Conservation (phyloP, 2,113 vertebrate genomes). For the Apteryx owenii region DNA sequence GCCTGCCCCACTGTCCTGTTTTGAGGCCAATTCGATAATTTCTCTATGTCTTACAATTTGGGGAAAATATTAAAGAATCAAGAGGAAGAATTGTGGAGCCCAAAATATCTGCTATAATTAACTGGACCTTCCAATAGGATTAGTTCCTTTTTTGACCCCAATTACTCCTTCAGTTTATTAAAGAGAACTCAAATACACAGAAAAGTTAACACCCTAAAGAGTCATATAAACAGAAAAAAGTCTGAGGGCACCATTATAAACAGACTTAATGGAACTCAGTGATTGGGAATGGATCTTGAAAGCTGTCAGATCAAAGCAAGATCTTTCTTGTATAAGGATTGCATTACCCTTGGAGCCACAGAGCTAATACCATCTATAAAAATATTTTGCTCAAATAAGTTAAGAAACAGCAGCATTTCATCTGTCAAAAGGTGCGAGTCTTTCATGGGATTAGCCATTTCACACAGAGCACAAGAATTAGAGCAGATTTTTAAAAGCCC, state of each 20-base stretch:
- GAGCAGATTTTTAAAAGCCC: conserved; percentile 35
- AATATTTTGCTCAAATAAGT: conserved; percentile 60
- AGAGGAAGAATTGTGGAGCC: not conserved
- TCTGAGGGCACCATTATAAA: conserved; percentile 56
- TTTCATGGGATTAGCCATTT: conserved; percentile 57
- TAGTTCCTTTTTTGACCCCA: conserved; percentile 31
- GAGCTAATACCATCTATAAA: conserved; percentile 51
- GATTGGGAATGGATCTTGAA: conserved; percentile 67
- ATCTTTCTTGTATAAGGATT: conserved; percentile 19
- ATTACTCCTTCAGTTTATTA: conserved; percentile 42
- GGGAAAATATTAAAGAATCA: not conserved
- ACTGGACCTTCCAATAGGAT: not conserved
- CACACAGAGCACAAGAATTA: conserved; percentile 34
- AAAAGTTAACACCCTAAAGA: conserved; percentile 37
- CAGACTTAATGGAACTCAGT: conserved; percentile 49
- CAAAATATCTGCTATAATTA: conserved; percentile 36
- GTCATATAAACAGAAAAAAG: conserved; percentile 31
- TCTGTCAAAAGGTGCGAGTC: conserved; percentile 56
- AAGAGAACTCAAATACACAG: not conserved
- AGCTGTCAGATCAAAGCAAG: conserved; percentile 69
- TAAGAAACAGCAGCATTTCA: conserved; percentile 54
- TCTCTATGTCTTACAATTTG: not conserved
- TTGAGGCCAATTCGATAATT: not conserved
- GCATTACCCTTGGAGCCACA: conserved; percentile 56
- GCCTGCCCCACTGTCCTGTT: not conserved